phyloP scores from a whole-genome alignment of 2,113 vertebrate genomes.

The Gasterosteus aculeatus region DNA sequence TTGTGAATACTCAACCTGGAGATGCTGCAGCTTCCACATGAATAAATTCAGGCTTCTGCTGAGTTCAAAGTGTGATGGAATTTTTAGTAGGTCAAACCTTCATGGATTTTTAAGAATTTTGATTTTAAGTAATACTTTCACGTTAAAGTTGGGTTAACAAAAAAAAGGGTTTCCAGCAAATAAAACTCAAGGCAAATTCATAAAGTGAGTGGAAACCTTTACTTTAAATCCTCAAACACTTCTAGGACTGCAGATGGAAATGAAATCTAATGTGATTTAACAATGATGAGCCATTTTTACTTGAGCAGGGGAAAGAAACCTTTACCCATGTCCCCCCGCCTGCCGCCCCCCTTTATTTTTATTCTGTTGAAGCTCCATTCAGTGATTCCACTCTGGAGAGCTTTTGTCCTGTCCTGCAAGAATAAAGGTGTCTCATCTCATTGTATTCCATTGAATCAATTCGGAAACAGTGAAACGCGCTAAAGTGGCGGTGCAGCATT shows the following conservation, averaged over 20 bases:
- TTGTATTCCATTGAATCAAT: constrained; percentile 59
- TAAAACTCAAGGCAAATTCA: background rate
- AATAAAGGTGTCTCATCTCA: constrained; percentile 62
- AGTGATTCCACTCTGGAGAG: constrained; percentile 38
- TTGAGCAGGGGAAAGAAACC: constrained; percentile 39
- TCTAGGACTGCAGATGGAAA: constrained; percentile 13
- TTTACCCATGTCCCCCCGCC: constrained; percentile 20
- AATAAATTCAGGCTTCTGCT: background rate
- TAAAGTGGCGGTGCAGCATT: constrained; percentile 38
- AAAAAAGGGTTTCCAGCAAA: background rate
- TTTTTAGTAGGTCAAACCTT: background rate
- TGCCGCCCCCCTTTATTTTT: background rate
- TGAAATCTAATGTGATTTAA: constrained; percentile 34
- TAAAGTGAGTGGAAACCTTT: constrained; percentile 13
- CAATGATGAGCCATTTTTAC: constrained; percentile 26
- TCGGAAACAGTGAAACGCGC: constrained; percentile 39
- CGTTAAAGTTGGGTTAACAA: background rate
- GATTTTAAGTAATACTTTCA: background rate
- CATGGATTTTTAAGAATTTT: background rate
- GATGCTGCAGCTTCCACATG: constrained; percentile 2
- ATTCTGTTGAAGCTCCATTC: constrained; percentile 11
- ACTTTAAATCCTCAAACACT: background rate
- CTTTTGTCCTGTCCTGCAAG: constrained; percentile 43
- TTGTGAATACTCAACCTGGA: background rate
- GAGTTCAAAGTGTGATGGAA: background rate